Conservation (phyloP, 1,140 invertebrate genomes). For the Drosophila baimaii region DNA sequence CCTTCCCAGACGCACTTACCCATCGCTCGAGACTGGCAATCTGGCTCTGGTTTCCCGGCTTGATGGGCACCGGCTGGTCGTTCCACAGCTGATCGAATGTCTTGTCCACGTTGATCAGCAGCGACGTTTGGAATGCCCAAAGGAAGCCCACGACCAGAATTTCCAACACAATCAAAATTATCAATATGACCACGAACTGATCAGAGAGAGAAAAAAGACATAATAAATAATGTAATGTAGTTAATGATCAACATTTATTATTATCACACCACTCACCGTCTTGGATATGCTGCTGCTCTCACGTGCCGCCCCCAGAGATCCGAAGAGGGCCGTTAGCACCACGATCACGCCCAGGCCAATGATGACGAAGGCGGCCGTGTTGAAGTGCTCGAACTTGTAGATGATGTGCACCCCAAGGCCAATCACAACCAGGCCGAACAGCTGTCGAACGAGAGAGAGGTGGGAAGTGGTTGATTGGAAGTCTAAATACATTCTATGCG, state of each 20-base stretch:
- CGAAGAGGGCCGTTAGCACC: slow-evolving; percentile 55
- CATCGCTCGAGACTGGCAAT: slow-evolving; percentile 74
- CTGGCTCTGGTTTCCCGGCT: slow-evolving; percentile 74
- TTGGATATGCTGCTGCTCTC: slow-evolving; percentile 73
- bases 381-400: slow-evolving; percentile 70
- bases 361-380: slow-evolving; percentile 65
- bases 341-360: slow-evolving; percentile 62
- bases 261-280: slow-evolving; percentile 36
- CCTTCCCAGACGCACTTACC: slow-evolving; percentile 42
- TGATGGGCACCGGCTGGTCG: slow-evolving; percentile 71
- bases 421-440: slow-evolving; percentile 63
- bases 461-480: slow-evolving; percentile 26
- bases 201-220: too few relatives aligned
- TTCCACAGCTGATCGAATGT: slow-evolving; percentile 75
- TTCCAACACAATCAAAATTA: slow-evolving; percentile 64
- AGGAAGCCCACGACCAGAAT: slow-evolving; percentile 64
- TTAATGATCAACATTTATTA: background rate
- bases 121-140: slow-evolving; percentile 73
- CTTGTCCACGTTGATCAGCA: slow-evolving; percentile 76
- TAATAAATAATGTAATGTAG: background rate
- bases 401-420: slow-evolving; percentile 67
- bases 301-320: slow-evolving; percentile 65
- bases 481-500: slow-evolving; percentile 31
- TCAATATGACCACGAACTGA: slow-evolving; percentile 64
- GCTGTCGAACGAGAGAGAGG: slow-evolving; percentile 47